Evolutionary conservation across 1,140 invertebrate genomes (phyloP), one percentile per base, ranked within the genome.

Genomic region (Drosophila orena): DNA sequence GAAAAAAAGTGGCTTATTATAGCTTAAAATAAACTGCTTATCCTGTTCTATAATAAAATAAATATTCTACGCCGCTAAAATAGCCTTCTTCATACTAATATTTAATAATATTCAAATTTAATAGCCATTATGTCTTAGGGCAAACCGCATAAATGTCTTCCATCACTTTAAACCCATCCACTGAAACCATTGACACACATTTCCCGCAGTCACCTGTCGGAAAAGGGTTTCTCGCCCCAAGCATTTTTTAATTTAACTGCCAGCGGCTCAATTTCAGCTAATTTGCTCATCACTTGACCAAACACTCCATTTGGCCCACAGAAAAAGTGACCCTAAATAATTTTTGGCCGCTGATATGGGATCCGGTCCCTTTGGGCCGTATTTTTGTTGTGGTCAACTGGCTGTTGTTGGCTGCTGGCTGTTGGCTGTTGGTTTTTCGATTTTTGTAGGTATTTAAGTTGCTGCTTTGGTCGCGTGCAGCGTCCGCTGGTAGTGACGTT

Each of bases 201-300:
- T 62, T 43, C 49, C 14, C 15, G 42, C 15, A 14, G 17, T 17
- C 42, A 58, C 56, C 49, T 43, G 38, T 49, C 42, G 11, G 7
- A n/a, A 24, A 24, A 24, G 24, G 24, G 24, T 56, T 30, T 8
- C 37, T 24, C 43, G 11, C 6, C 37, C 46, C 58, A 77, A 53
- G 34, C 35, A 58, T 58, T 79, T 81, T 83, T 72, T 76, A 77
- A 77, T 88, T 79, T 50, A 65, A 62, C 59, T 44, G 56, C 73
- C 56, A 60, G 37, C 61, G 65, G 76, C 72, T 86, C 83, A 75
- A 86, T 88, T 89, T 83, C 62, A 59, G 76, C 72, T 88, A 88
- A 88, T 89, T 88, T 88, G 83, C 73, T 88, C 83, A 81, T 89
- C 83, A 88, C 83, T 88, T 88, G 83, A 68, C 55, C 79, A 89